Conservation (phyloP, 2,797 vertebrate genomes). For the Rhincodon typus region DNA sequence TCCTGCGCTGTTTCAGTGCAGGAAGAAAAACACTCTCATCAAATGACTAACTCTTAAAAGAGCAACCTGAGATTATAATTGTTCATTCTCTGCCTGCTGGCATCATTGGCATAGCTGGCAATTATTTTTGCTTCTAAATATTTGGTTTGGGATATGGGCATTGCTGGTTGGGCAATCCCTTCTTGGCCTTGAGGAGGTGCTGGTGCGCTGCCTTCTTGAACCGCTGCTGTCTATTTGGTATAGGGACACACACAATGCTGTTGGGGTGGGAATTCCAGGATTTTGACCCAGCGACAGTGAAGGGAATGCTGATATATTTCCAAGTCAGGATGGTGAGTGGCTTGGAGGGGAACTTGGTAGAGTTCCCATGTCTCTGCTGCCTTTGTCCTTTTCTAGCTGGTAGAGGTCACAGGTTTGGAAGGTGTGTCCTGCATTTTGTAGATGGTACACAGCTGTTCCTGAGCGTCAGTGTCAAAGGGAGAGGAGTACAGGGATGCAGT, state of each 20-base stretch:
- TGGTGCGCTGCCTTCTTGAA: neutral
- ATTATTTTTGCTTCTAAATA: neutral
- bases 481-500: too few relatives aligned
- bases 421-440: neutral
- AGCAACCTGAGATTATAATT: neutral
- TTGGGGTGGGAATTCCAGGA: neutral
- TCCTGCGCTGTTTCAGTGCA: neutral
- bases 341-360: neutral
- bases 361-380: too few relatives aligned
- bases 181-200: neutral
- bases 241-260: too few relatives aligned
- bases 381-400: neutral
- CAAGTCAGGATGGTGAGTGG: neutral
- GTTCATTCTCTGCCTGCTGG: neutral
- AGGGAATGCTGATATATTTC: neutral
- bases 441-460: too few relatives aligned
- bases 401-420: neutral
- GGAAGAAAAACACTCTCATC: neutral
- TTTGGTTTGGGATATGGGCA: neutral
- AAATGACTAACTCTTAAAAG: neutral
- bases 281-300: neutral
- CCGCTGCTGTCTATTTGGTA: too few relatives aligned
- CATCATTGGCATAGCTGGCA: neutral
- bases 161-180: neutral
- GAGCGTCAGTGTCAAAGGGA: too few relatives aligned